Evolutionary conservation across 2,797 vertebrate species (phyloP), one percentile per base, ranked within the genome.

Genomic region (Gallinago stenura): DNA sequence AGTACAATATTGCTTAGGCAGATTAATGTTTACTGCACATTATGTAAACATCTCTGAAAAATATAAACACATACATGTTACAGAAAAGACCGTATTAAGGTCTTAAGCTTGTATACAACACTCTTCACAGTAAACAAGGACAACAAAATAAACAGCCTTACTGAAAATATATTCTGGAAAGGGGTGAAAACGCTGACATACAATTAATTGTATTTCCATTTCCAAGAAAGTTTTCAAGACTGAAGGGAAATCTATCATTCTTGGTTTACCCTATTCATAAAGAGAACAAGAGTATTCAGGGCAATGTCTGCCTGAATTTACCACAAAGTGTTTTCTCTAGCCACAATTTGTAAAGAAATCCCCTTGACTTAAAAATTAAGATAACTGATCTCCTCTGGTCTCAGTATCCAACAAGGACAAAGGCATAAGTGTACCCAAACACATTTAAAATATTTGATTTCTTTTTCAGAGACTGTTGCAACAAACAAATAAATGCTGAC

Each of bases 231-330:
- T 45, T 73, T 78, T 61, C 31, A 80, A 65, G 53, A 86, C 4
- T 69, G 79, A 90, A 71, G 33, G 15, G 3, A 45, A 90, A 72
- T 31, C 54, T 45, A 12, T 71, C 15, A 24, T 66, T 81, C 53
- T 73, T 85, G 6, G 10, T 85, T 46, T 81, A 68, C 68, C 28
- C 8, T 70, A 26, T 39, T 75, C 64, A 75, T 31, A 83, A 75
- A 65, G 10, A 81, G 28, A 77, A 66, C 18, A 62, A 57, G 37
- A 71, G 26, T 89, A 95, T 86, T 70, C 65, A 95, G 73, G 76
- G 54, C 76, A 93, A 88, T 72, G 93, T 83, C 91, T 95, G 76
- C 37, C 61, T 76, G 65, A 94, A 65, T 91, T 72, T 93, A 66
- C 48, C 28, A 85, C n/a, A 30, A 85, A 77, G 87, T 85, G 31